A percentile compares a stretch with the other conserved stretches of the same genome.
Conservation (phyloP, 2,888 invertebrate species). For the Pollenia labialis region DNA sequence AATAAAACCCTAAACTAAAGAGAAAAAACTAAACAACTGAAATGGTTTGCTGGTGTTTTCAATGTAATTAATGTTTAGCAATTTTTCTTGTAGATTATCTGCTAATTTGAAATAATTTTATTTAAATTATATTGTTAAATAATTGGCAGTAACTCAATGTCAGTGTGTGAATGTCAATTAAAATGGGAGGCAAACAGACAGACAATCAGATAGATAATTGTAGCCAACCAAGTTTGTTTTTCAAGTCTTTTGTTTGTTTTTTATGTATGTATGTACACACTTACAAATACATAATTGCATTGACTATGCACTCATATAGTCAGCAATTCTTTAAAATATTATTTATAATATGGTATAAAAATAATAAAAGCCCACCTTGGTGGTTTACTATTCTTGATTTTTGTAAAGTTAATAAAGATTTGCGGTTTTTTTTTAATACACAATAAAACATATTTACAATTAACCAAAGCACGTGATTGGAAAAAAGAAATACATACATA, state of each 20-base stretch:
- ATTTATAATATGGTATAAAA: slow-evolving; percentile 31
- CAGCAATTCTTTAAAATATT: slow-evolving; percentile 4
- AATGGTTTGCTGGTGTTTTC: not conserved
- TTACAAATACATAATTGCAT: not conserved
- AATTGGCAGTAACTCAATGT: slow-evolving; percentile 59
- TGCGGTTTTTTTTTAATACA: slow-evolving; percentile 57
- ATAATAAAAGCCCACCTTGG: slow-evolving; percentile 56
- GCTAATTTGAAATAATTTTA: slow-evolving; percentile 61
- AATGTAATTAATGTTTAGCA: slow-evolving; percentile 26
- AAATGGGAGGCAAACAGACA: slow-evolving; percentile 1
- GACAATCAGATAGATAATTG: slow-evolving; percentile 10
- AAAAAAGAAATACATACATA: slow-evolving; percentile 24
- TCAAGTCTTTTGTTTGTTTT: slow-evolving; percentile 56
- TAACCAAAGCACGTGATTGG: slow-evolving; percentile 64
- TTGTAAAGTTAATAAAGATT: slow-evolving; percentile 58
- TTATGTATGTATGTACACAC: no score
- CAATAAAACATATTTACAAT: slow-evolving; percentile 56
- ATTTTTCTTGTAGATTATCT: slow-evolving; percentile 46
- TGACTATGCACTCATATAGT: not conserved
- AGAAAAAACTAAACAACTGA: not conserved
- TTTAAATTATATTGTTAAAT: slow-evolving; percentile 58
- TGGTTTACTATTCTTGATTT: slow-evolving; percentile 47
- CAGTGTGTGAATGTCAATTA: slow-evolving; percentile 61
- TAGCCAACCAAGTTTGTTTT: slow-evolving; percentile 47
- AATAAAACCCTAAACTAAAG: not conserved